A percentile compares a stretch with the other conserved stretches of the same genome.
Evolutionary conservation across 1,140 invertebrate genomes (phyloP).

Genomic region (Dreissena polymorpha): DNA sequence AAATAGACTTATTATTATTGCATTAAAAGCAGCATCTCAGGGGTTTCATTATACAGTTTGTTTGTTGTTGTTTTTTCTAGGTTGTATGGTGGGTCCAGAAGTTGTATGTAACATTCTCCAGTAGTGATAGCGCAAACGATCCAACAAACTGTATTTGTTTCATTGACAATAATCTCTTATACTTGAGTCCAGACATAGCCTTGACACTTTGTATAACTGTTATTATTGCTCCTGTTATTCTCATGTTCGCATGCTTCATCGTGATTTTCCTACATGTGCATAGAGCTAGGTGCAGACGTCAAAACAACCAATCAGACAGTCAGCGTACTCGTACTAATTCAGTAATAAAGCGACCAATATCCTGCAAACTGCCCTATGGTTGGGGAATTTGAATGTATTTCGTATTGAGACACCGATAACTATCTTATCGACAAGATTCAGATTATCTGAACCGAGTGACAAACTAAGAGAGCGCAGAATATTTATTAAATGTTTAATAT

Average conservation of each 20-base stretch:
- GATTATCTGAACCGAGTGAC: background rate
- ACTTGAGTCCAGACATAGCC: no score
- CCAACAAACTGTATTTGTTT: no score
- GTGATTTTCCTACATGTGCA: no score
- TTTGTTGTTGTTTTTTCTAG: background rate
- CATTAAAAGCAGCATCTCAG: background rate
- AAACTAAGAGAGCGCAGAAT: constrained; percentile 13
- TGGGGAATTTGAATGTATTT: constrained; percentile 3
- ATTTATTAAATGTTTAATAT: constrained; percentile 1
- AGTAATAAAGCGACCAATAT: background rate
- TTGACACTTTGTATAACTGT: no score
- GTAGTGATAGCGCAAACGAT: background rate
- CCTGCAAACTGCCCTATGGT: background rate
- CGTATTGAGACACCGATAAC: background rate
- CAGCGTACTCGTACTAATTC: no score
- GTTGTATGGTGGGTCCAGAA: background rate
- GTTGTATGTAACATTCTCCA: background rate
- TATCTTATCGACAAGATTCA: background rate
- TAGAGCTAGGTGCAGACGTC: background rate
- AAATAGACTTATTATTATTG: background rate
- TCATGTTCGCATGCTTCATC: no score
- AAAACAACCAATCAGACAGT: constrained; percentile 11
- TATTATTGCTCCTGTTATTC: no score
- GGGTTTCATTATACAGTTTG: background rate
- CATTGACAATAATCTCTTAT: background rate